Evolutionary conservation across 2,888 invertebrate species (phyloP), one percentile per base, ranked within the genome.

Genomic region (Terebella lapidaria): DNA sequence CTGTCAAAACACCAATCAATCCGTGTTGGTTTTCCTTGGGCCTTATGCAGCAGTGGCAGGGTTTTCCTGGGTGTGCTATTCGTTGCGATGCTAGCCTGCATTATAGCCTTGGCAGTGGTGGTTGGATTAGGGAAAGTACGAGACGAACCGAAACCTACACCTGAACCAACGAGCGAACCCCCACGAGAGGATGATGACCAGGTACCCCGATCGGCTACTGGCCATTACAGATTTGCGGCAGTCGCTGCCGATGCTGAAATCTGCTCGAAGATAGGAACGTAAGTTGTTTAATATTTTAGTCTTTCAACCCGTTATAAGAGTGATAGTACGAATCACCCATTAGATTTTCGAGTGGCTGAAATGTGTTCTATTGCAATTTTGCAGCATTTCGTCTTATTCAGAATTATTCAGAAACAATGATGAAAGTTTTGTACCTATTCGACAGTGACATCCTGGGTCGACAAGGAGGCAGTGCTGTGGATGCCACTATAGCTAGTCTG

Each of bases 401-500:
- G n/a, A n/a, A n/a, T n/a, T n/a, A n/a, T n/a, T n/a, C n/a, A n/a
- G n/a, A n/a, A n/a, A n/a, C n/a, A n/a, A n/a, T n/a, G n/a, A n/a
- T n/a, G n/a, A n/a, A n/a, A n/a, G n/a, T n/a, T n/a, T n/a, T n/a
- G n/a, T n/a, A n/a, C n/a, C n/a, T n/a, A n/a, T n/a, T n/a, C n/a
- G n/a, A n/a, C 59, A 61, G 61, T 15, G 58, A 61, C 10, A 47
- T 61, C 5, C 22, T 61, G 35, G 54, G 26, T 18, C 22, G 61
- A 1, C 25, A 83, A 68, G 87, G 87, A 52, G 89, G 90, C 20
- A 87, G 84, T 82, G 88, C 90, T 27, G 83, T 88, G 0, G 91
- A 91, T 83, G 90, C 90, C 56, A 87, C 88, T 30, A 85, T 87
- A 57, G 87, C 88, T 30, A 85, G 88, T 55, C 85, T 88, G 51